A percentile compares a stretch with the other conserved stretches of the same genome.
Evolutionary conservation across 2,888 invertebrate genomes (phyloP).

Genomic region (Chrysodeixis includens): DNA sequence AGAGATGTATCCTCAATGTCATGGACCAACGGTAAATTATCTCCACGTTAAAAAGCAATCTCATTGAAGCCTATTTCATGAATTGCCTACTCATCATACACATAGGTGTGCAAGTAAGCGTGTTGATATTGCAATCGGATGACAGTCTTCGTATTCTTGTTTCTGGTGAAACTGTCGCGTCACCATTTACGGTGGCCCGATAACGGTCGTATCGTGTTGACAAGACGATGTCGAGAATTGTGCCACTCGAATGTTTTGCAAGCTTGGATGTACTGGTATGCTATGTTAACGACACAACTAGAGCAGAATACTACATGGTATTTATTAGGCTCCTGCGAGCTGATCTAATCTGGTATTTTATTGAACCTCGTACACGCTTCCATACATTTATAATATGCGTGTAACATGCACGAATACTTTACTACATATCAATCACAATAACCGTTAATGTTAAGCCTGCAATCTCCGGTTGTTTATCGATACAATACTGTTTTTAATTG

Average conservation of each 20-base stretch:
- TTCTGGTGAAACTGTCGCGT: conserved; percentile 68
- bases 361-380: not conserved
- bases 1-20: not conserved
- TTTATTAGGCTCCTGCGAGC: conserved; percentile 25
- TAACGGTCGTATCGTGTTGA: conserved; percentile 58
- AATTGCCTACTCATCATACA: conserved; percentile 21
- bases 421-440: not conserved
- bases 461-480: not conserved
- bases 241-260: conserved; percentile 44
- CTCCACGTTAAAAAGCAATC: not conserved
- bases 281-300: conserved; percentile 27
- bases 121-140: conserved; percentile 64
- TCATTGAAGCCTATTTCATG: conserved; percentile 4
- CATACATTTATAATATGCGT: not conserved
- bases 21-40: not conserved
- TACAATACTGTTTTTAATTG: not conserved
- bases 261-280: conserved; percentile 19
- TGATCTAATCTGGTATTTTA: conserved; percentile 25
- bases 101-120: conserved; percentile 59
- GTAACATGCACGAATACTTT: not conserved
- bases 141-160: conserved; percentile 66
- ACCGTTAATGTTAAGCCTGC: not conserved
- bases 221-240: conserved; percentile 49
- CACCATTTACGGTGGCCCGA: conserved; percentile 57
- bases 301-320: conserved; percentile 18